Percentiles rank a stretch among this genome's conserved stretches.
These are phyloP conservation scores for Lithobius niger DNA, from an alignment of 1,140 invertebrate genomes.

Conservation along the genomic window DNA sequence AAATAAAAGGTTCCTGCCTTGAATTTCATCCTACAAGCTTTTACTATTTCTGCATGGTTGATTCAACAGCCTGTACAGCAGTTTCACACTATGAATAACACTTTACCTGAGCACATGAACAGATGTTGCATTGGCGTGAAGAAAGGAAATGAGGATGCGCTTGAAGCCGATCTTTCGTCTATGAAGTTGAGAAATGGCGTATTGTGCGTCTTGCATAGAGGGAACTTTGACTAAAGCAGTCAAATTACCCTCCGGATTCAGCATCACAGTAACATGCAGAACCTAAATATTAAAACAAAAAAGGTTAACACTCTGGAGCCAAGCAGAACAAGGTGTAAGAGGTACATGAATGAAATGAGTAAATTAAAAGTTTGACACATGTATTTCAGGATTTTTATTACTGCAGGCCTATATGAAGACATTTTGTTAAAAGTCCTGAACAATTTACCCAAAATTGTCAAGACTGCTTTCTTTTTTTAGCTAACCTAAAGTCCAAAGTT, in stretches of 20 bases:
- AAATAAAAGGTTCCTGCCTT: no score
- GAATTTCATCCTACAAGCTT: no score
- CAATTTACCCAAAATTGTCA: no score
- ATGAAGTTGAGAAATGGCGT: constrained; percentile 68
- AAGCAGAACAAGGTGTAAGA: not conserved
- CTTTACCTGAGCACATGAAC: constrained; percentile 45
- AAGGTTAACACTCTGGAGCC: no score
- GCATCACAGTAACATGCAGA: constrained; percentile 46
- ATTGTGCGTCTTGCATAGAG: constrained; percentile 54
- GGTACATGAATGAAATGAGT: not conserved
- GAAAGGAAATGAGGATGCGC: constrained; percentile 61
- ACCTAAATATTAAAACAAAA: constrained; percentile 34
- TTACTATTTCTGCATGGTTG: no score
- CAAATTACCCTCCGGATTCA: constrained; percentile 52
- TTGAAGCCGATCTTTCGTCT: constrained; percentile 67
- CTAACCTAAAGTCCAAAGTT: no score
- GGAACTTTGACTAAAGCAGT: constrained; percentile 51
- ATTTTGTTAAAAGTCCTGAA: no score
- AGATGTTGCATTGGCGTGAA: constrained; percentile 44
- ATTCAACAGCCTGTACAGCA: constrained; percentile 2
- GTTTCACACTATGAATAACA: constrained; percentile 10
- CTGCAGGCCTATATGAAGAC: no score
- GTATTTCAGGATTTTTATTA: no score
- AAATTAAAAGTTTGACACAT: no score
- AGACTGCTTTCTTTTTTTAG: no score